These are phyloP conservation scores for Metopolophium dirhodum DNA, from an alignment of 1,140 invertebrate genomes.

Conservation along the genomic window DNA sequence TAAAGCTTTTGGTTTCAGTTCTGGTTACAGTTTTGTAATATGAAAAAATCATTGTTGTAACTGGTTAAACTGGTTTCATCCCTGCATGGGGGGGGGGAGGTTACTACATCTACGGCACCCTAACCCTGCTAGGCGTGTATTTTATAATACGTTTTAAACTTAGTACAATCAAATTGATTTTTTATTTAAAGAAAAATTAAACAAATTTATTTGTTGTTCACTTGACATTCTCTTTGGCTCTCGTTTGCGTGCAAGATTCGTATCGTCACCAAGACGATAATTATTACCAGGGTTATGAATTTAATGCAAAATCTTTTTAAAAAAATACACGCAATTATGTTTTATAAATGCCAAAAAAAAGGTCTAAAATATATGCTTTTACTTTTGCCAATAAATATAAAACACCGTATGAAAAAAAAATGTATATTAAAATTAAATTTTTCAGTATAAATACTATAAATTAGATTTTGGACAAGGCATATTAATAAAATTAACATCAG, in stretches of 20 bases:
- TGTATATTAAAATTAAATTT: too few relatives aligned
- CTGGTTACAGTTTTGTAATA: too few relatives aligned
- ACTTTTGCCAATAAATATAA: background rate
- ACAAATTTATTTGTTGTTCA: background rate
- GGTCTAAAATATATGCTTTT: background rate
- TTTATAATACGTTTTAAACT: background rate
- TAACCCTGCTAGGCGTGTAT: background rate
- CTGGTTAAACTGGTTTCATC: too few relatives aligned
- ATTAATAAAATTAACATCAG: background rate
- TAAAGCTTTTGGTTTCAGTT: too few relatives aligned
- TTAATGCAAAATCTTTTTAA: background rate
- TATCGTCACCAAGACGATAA: background rate
- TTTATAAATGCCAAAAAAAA: background rate
- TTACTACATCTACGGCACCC: background rate
- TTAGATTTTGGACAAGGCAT: background rate
- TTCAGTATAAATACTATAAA: too few relatives aligned
- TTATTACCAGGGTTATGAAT: background rate
- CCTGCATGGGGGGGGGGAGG: too few relatives aligned
- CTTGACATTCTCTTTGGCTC: background rate
- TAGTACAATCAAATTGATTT: background rate
- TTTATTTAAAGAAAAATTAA: background rate
- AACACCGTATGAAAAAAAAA: background rate
- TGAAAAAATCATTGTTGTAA: too few relatives aligned
- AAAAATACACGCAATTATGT: background rate
- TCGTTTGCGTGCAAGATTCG: background rate